Conservation (phyloP, 2,888 invertebrate genomes). For the Crepidodera aurea region DNA sequence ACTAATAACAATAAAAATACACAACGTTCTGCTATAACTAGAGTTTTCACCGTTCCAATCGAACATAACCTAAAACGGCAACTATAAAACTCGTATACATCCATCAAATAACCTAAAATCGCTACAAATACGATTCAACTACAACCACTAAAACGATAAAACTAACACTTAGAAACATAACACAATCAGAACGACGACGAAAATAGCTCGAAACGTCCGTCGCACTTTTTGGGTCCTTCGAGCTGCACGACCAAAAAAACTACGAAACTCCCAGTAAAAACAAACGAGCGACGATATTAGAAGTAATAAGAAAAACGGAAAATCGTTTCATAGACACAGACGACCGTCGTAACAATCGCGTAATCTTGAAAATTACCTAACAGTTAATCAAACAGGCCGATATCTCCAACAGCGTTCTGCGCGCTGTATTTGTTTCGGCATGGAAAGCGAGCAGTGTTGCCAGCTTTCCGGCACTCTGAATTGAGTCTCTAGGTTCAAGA, state of each 20-base stretch:
- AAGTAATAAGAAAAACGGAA: constrained; percentile 30
- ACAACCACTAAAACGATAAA: constrained; percentile 10
- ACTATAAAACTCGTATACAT: neutral
- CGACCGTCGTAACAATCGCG: constrained; percentile 42
- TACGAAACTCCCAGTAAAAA: constrained; percentile 26
- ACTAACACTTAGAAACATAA: constrained; percentile 2
- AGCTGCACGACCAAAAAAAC: neutral
- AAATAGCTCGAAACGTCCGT: too few species aligned
- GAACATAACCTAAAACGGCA: neutral
- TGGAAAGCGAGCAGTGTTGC: constrained; percentile 7
- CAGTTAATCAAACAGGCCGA: constrained; percentile 47
- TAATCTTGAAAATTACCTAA: constrained; percentile 48
- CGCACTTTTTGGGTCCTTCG: neutral
- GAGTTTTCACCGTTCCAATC: too few species aligned
- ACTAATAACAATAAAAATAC: too few species aligned
- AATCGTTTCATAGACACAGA: constrained; percentile 34
- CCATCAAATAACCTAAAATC: neutral
- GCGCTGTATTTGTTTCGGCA: constrained; percentile 15
- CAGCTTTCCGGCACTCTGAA: neutral
- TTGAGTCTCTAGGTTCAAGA: too few species aligned
- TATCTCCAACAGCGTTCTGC: constrained; percentile 42
- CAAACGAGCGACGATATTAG: constrained; percentile 24
- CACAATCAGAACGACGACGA: neutral
- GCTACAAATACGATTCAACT: neutral
- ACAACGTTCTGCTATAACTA: too few species aligned